Conservation (phyloP, 2,888 invertebrate genomes). For the Noctuana brunneofusca region DNA sequence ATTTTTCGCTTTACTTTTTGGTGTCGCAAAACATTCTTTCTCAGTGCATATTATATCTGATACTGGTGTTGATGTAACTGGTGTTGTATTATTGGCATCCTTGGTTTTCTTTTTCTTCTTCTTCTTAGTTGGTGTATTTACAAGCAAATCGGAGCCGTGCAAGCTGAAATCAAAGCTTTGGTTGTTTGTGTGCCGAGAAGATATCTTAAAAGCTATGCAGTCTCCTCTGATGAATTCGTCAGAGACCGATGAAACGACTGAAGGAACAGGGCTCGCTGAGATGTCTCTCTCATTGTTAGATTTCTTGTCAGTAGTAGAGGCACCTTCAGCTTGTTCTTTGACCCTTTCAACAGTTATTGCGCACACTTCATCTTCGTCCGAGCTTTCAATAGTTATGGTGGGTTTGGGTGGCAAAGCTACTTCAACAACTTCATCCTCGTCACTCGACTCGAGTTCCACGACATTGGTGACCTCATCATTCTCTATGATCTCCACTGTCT, state of each 20-base stretch:
- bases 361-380: conserved; percentile 71
- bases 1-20: conserved; percentile 74
- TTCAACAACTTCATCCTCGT: conserved; percentile 78
- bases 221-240: conserved; percentile 78
- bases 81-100: conserved; percentile 59
- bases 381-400: conserved; percentile 77
- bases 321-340: conserved; percentile 23
- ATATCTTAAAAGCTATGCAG: conserved; percentile 76
- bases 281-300: conserved; percentile 54
- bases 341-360: conserved; percentile 40
- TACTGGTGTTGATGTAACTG: conserved; percentile 44
- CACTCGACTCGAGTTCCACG: conserved; percentile 66
- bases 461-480: conserved; percentile 51
- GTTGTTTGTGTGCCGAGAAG: conserved; percentile 62
- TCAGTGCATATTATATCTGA: conserved; percentile 43
- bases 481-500: conserved; percentile 66
- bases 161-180: conserved; percentile 77
- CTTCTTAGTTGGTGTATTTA: conserved; percentile 66
- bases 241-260: conserved; percentile 75
- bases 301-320: conserved; percentile 17
- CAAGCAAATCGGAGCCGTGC: conserved; percentile 72
- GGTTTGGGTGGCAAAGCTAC: conserved; percentile 74
- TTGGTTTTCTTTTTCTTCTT: conserved; percentile 72
- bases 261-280: conserved; percentile 74
- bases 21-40: conserved; percentile 73